Evolutionary conservation across 2,113 vertebrate genomes (phyloP).

Genomic region (Phyllopteryx taeniolatus): DNA sequence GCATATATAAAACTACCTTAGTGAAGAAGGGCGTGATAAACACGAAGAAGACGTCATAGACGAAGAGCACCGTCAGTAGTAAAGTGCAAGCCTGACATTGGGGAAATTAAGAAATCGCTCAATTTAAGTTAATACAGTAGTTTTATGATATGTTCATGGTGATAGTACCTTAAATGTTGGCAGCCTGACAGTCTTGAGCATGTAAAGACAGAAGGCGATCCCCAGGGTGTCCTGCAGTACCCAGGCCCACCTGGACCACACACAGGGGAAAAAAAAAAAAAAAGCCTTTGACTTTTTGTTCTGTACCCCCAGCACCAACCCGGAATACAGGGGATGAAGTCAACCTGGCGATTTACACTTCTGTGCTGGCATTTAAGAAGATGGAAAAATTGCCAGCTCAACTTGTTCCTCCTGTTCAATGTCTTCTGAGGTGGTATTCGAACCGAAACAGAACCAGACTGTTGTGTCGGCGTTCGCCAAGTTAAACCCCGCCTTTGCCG

Average conservation of each 20-base stretch:
- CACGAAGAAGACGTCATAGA: conserved; percentile 96
- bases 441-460: too few relatives aligned
- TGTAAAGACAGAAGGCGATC: conserved; percentile 92
- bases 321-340: too few relatives aligned
- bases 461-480: too few relatives aligned
- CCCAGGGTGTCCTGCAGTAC: conserved; percentile 90
- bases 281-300: not conserved
- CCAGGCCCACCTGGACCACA: conserved; percentile 88
- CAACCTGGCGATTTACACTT: too few relatives aligned
- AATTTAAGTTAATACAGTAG: not conserved
- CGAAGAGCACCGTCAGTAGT: conserved; percentile 86
- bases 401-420: too few relatives aligned
- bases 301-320: not conserved
- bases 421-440: too few relatives aligned
- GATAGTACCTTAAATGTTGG: conserved; percentile 89
- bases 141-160: not conserved
- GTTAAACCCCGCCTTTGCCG: too few relatives aligned
- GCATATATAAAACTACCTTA: conserved; percentile 70
- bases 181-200: conserved; percentile 90
- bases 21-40: conserved; percentile 93
- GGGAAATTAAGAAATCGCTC: not conserved
- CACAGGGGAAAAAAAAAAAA: not conserved
- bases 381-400: too few relatives aligned
- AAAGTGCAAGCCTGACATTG: conserved; percentile 86
- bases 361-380: too few relatives aligned